Evolutionary conservation across 2,888 invertebrate genomes (phyloP), one percentile per base, ranked within the genome.

Genomic region (Salpingus planirostris): DNA sequence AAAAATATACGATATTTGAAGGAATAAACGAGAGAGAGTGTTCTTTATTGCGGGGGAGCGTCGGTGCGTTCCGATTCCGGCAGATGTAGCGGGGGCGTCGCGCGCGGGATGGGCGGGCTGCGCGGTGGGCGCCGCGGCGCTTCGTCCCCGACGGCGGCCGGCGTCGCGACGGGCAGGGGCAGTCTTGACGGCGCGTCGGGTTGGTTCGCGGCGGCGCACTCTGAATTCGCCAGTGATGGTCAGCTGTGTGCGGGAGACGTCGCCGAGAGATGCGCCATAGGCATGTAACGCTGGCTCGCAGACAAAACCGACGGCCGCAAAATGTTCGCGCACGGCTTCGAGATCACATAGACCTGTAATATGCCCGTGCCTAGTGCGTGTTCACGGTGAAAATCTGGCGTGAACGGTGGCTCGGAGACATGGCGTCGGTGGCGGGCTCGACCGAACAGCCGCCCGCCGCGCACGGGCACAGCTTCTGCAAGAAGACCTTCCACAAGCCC

Each of bases 401-500:
- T 68, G 70, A 70, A 66, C 67, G 68, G 70, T 66, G 69, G 71
- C 69, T 67, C 67, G 67, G 68, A 67, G 69, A 65, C 62, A 70
- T 70, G 70, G 70, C 70, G 69, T 68, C 71, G 66, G 67, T 64
- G 65, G 64, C 57, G 52, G 57, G 54, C 52, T 55, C 56, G 54
- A 54, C 59, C 55, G 54, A 56, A 41, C 55, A 71, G 69, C 69
- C 72, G 70, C 68, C 72, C 71, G 73, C 73, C 71, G 62, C 63
- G 64, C 70, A 85, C 73, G 91, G 91, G 65, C 98, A 98, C 80
- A 91, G 87, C 78, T 98, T 98, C 82, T 84, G 84, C 72, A 97
- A 96, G 85, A 97, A 96, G 78, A 96, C 95, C 73, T 98, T 97
- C 80, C 97, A 97, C 78, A 96, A 96, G 78, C 97, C 96, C 68